phyloP scores from a whole-genome alignment of 2,113 vertebrate genomes.

The Potamarius usumacintae region DNA sequence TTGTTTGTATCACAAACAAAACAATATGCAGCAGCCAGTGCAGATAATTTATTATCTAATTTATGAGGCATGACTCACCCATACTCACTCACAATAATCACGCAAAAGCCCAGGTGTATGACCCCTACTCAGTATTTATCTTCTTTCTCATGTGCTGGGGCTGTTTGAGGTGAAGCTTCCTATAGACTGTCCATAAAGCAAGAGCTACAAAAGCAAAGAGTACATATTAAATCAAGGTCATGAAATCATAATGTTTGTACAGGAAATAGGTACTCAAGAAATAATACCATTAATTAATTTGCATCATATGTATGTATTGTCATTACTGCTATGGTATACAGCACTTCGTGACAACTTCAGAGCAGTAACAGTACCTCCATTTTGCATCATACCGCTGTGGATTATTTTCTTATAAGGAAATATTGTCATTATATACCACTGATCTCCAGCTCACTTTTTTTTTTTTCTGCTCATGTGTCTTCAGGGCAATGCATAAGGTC shows the following conservation, averaged over 20 bases:
- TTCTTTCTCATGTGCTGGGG: neutral
- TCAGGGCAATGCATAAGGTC: neutral
- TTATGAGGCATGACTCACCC: neutral
- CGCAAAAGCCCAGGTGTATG: neutral
- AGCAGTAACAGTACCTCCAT: neutral
- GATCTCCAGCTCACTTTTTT: neutral
- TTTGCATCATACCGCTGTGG: neutral
- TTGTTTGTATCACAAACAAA: conserved; percentile 3
- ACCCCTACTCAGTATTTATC: neutral
- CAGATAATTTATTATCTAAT: neutral
- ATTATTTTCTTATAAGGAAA: neutral
- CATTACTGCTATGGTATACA: neutral
- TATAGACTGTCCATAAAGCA: neutral
- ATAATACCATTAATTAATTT: neutral
- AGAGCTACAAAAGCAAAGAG: neutral
- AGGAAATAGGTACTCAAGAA: neutral
- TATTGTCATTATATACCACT: neutral
- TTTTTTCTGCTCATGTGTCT: neutral
- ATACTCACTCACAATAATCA: neutral
- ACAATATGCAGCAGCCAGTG: neutral
- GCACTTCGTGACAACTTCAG: neutral
- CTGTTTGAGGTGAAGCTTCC: neutral
- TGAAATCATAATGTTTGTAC: neutral
- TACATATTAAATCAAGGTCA: neutral
- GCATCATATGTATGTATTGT: too few relatives aligned